Evolutionary conservation across 2,888 invertebrate species (phyloP).

Genomic region (Drosophila suboccidentalis): DNA sequence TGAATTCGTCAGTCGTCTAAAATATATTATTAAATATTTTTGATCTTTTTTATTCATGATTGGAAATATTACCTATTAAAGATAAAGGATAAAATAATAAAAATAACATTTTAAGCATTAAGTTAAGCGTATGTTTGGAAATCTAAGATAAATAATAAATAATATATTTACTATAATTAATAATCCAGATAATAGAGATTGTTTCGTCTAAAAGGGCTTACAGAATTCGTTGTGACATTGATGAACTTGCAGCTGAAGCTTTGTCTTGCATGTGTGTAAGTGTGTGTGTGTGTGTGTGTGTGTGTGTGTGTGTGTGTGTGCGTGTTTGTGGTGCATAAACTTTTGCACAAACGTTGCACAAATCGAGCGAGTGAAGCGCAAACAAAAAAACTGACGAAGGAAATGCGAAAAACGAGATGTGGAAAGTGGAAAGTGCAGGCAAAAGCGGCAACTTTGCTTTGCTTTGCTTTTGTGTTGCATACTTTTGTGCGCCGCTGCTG

Average conservation of each 20-base stretch:
- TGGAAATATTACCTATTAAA: no score
- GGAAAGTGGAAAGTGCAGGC: slow-evolving; percentile 33
- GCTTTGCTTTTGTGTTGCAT: slow-evolving; percentile 67
- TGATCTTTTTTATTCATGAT: no score
- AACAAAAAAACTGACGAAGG: slow-evolving; percentile 17
- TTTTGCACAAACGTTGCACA: slow-evolving; percentile 57
- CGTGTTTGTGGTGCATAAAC: slow-evolving; percentile 52
- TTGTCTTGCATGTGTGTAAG: slow-evolving; percentile 23
- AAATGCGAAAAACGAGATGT: slow-evolving; percentile 23
- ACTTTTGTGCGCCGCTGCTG: slow-evolving; percentile 54
- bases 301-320: slow-evolving; percentile 4
- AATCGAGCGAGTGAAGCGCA: slow-evolving; percentile 56
- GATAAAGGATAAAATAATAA: no score
- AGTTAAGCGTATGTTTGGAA: no score
- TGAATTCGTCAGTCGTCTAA: no score
- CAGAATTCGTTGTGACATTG: slow-evolving; percentile 39
- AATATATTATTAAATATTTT: no score
- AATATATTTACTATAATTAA: neutral
- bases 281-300: slow-evolving; percentile 2
- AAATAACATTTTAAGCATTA: no score
- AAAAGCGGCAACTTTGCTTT: slow-evolving; percentile 57
- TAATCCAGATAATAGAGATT: neutral
- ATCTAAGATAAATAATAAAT: no score
- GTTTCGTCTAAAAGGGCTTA: slow-evolving; percentile 32
- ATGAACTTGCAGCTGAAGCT: slow-evolving; percentile 23